Base-by-base conservation (phyloP, 1,140 invertebrate genomes). In the Lysiphlebus fabarum region DNA sequence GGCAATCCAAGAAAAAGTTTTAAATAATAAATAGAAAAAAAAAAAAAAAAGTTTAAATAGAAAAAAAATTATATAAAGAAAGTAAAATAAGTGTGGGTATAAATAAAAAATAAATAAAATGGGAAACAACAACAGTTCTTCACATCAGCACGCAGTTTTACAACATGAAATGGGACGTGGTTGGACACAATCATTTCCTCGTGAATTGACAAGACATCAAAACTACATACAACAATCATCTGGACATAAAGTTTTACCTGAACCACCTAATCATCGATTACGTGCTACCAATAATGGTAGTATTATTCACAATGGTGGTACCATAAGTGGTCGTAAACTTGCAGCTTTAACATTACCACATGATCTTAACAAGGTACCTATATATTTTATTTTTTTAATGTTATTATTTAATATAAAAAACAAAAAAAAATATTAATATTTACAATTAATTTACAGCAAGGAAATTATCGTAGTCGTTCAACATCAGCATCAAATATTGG, bases 241-340 rank as follows among this genome's bases (percentile, higher is more conserved):
- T 9, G 79, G 78, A 17, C 73, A 82, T 44, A 85, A 90, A 80
- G 88, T 90, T 7, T 74, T 92, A 4, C 89, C 89, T 1, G 80
- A 83, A 54, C 79, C 82, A 6, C 83, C 85, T 11, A 80, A 80
- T 38, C 81, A 81, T 59, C 80, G 84, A 43, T 74, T 91, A 38
- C 82, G 88, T 41, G 82, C 84, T 49, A 92, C 90, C 7, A 84
- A 90, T 70, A 92, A 92, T 78, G 90, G 90, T 17, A 85, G 84
- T 62, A 90, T 91, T 63, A 76, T 92, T 40, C 88, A 90, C 57
- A 86, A 86, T 10, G 88, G 88, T 7, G 90, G 90, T 10, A 91
- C 90, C 58, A 87, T 91, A 66, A 87, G 85, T 62, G 88, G 87
- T 2, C 74, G 86, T 11, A 74, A 81, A 62, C 70, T 70, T 7